A percentile compares a stretch with the other conserved stretches of the same genome.
Conservation (phyloP, 2,888 invertebrate genomes). For the Andrena fulva region DNA sequence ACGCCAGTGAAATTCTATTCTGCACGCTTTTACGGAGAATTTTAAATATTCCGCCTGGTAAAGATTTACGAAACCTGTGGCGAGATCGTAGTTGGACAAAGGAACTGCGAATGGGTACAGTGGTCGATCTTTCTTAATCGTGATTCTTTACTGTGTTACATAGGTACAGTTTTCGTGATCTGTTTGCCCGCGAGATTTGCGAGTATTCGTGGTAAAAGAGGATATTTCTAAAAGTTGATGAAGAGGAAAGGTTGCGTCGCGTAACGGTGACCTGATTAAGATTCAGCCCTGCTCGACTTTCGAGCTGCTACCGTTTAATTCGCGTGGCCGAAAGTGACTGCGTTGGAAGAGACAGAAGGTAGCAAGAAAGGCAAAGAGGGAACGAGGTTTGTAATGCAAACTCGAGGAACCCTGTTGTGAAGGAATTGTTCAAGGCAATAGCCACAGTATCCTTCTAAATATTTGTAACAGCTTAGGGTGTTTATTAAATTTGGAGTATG, state of each 20-base stretch:
- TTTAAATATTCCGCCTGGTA: not conserved
- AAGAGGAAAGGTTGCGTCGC: not conserved
- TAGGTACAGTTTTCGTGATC: not conserved
- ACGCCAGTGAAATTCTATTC: not conserved
- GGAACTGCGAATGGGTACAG: not conserved
- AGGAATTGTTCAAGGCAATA: too few species aligned
- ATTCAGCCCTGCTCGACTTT: slow-evolving; percentile 56
- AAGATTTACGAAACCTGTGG: not conserved
- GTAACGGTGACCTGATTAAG: slow-evolving; percentile 32
- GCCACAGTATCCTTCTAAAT: too few species aligned
- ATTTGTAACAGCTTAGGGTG: too few species aligned
- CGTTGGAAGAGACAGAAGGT: not conserved
- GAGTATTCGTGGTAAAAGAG: too few species aligned
- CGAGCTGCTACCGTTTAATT: slow-evolving; percentile 62
- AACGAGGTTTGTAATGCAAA: slow-evolving; percentile 2
- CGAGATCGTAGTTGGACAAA: not conserved
- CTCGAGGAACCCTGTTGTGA: too few species aligned
- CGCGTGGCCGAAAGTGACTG: slow-evolving; percentile 52
- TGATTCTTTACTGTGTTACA: not conserved
- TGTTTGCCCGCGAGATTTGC: not conserved
- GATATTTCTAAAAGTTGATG: too few species aligned
- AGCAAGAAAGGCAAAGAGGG: not conserved
- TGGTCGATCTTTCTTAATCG: not conserved
- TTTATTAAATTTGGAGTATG: too few species aligned
- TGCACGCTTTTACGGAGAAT: not conserved